Base-by-base conservation (phyloP, 1,140 invertebrate genomes). In the Semibalanus balanoides region DNA sequence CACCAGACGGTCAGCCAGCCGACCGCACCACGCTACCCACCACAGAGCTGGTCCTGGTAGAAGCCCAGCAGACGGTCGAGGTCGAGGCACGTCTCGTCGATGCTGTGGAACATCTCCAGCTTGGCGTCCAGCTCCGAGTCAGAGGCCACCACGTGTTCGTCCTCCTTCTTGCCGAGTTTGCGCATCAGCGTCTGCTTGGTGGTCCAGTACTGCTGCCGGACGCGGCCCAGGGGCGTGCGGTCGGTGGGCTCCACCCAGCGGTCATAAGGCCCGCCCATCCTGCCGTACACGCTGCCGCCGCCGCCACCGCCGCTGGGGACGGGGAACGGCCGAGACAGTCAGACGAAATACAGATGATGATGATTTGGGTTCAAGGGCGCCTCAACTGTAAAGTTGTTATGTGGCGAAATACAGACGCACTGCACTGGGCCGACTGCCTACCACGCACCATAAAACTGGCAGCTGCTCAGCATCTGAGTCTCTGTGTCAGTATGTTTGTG, bases 121-220 rank as follows among this genome's bases (percentile, higher is more conserved):
- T 99, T 99, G 3, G 97, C 92, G 86, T 99, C 97, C 5, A 99
- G 86, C 82, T 98, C 93, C 14, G 95, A 91, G 86, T 99, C 97
- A 0, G 95, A 98, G 29, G 97, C 79, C 25, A 80, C 80, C 74
- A 81, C 79, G 75, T 79, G 77, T 78, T 97, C 95, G 84, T 99
- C 97, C 86, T 99, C 96, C 86, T 98, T 98, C 82, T 95, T 94
- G 11, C 96, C 96, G 28, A 99, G 86, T 86, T 97, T 98, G 80
- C 93, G 88, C 75, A 96, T 90, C 31, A 99, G 90, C 74, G 93
- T 91, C 85, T 98, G 96, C 83, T 98, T 99, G 5, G 97, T 98
- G 40, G 98, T 92, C 96, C 96, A 99, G 85, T 95, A 99, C 78
- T 97, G 94, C 83, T 97, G 93, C 83, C 98, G 94, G 89, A 97